These are phyloP conservation scores for Hozukius guyotensis DNA, from an alignment of 2,797 vertebrate genomes.

Conservation along the genomic window DNA sequence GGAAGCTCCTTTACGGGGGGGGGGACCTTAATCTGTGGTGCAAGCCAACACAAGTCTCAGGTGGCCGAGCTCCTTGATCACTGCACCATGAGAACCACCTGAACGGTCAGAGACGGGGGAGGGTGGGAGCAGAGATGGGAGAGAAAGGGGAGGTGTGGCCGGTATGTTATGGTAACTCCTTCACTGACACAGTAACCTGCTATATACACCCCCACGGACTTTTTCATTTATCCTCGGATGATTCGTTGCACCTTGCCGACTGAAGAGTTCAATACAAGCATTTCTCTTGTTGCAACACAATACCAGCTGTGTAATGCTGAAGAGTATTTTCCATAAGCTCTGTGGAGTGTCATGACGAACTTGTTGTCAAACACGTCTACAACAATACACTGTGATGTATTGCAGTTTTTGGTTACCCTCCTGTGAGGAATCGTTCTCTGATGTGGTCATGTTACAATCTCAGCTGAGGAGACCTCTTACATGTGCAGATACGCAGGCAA, in stretches of 20 bases:
- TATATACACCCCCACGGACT: conserved; percentile 22
- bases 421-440: neutral
- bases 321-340: neutral
- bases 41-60: conserved; percentile 80
- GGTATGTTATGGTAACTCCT: conserved; percentile 52
- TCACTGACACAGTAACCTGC: conserved; percentile 57
- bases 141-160: neutral
- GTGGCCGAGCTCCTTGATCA: conserved; percentile 78
- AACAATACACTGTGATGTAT: conserved; percentile 1
- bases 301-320: neutral
- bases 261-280: neutral
- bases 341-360: neutral
- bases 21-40: conserved; percentile 69
- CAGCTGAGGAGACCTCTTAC: conserved; percentile 10
- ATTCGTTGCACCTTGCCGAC: neutral
- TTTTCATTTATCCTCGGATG: conserved; percentile 25
- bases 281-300: neutral
- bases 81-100: conserved; percentile 73
- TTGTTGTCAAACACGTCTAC: neutral
- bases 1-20: conserved; percentile 38
- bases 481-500: conserved; percentile 28
- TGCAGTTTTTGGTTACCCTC: neutral
- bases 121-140: conserved; percentile 1
- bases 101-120: conserved; percentile 47
- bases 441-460: conserved; percentile 9